Conservation (phyloP, 2,888 invertebrate species). For the Caenorhabditis virilis region DNA sequence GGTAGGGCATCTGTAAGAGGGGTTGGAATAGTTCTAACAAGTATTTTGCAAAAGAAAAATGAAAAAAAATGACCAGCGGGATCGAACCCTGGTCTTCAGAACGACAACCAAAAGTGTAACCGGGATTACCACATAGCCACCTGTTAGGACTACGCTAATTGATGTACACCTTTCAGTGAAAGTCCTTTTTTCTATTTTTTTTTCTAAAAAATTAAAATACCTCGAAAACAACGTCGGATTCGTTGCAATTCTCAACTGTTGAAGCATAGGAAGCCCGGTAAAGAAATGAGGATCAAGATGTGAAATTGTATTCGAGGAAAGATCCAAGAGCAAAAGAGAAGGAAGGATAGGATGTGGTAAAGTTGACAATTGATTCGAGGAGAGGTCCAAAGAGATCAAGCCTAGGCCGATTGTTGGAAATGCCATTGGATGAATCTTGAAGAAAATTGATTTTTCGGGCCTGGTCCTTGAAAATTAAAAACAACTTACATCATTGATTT, state of each 20-base stretch:
- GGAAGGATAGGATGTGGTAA: conserved; percentile 58
- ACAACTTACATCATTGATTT: conserved; percentile 32
- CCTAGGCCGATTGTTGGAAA: conserved; percentile 51
- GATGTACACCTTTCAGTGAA: too few relatives aligned
- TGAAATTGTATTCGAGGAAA: conserved; percentile 51
- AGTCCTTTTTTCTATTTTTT: too few relatives aligned
- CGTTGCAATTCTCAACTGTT: conserved; percentile 49
- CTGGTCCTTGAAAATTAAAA: background rate
- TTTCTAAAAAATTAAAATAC: too few relatives aligned
- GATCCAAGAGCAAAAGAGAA: conserved; percentile 58
- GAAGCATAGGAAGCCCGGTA: conserved; percentile 53
- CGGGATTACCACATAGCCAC: too few relatives aligned
- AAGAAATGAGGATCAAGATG: conserved; percentile 51
- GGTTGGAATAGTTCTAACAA: too few relatives aligned
- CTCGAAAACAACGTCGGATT: conserved; percentile 45
- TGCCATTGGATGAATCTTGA: conserved; percentile 43
- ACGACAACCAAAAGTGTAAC: too few relatives aligned
- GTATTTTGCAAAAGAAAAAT: conserved; percentile 11
- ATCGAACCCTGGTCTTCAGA: too few relatives aligned
- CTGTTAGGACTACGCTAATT: too few relatives aligned
- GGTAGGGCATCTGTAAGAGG: conserved; percentile 23
- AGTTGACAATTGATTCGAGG: conserved; percentile 42
- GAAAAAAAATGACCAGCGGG: too few relatives aligned
- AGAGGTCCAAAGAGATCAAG: conserved; percentile 47
- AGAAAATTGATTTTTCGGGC: background rate